Base-by-base conservation (phyloP, 2,113 vertebrate species). In the Telmatochromis bifrenatus region DNA sequence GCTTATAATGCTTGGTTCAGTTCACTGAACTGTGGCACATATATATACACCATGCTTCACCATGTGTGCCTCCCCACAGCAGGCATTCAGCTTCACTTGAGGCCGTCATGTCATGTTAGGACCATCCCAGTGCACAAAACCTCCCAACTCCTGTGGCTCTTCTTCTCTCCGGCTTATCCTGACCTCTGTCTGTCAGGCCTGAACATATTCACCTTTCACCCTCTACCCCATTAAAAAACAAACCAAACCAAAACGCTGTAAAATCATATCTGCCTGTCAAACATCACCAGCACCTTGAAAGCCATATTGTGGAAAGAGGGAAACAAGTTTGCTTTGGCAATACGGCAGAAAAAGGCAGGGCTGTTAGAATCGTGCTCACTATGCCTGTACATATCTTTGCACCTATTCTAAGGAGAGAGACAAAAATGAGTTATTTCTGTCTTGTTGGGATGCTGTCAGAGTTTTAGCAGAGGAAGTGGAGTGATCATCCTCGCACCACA, bases 321-420 rank as follows among this genome's bases (percentile, higher is more conserved):
- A 33, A 51, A 31, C 60, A 70, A 60, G 65, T 53, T 28, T 35
- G 23, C 42, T 53, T 79, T 79, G 62, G 28, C 65, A 4, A 13
- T 83, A 49, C 2, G 10, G 42, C 75, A 83, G 26, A 58, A 49
- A 47, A 68, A 83, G 28, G 37, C 79, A 37, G 60, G 31, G 47
- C 81, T 62, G 75, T 84, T 87, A 82, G 90, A 87, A 81, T 82
- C 68, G n/a, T 6, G 26, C 83, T 88, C n/a, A 1, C 79, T 73
- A 62, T 26, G 73, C 84, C 81, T 65, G 62, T 83, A 88, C 84
- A 87, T 91, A 70, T 81, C 37, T 85, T 83, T 7, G 28, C 15
- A 26, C 79, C 85, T 93, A 93, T 94, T 94, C 94, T 89, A 75
- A 85, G 89, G 79, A 82, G 14, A 73, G 21, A 73, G n/a, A 11